Percentiles rank a stretch among this genome's conserved stretches.
Conservation (phyloP, 2,888 invertebrate species). For the Rosalia funebris region DNA sequence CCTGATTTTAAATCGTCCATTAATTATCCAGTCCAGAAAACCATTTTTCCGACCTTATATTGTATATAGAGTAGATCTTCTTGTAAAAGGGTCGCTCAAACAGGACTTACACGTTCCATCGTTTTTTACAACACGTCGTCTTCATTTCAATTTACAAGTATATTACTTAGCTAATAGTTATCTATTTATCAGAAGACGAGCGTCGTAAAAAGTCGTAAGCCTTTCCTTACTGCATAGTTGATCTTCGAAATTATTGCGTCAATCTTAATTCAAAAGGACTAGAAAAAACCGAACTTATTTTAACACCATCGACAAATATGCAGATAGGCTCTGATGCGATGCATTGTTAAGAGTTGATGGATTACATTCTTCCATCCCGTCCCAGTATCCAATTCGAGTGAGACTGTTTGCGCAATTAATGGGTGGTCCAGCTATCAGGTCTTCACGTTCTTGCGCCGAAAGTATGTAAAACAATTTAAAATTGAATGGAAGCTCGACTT, state of each 20-base stretch:
- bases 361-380: not conserved
- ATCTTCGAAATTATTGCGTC: not conserved
- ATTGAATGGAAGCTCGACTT: no score
- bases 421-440: no score
- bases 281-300: not conserved
- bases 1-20: constrained; percentile 11
- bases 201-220: not conserved
- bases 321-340: not conserved
- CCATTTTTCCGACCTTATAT: constrained; percentile 1
- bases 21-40: constrained; percentile 20
- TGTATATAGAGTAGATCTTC: no score
- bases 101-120: not conserved
- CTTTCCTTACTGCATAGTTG: not conserved
- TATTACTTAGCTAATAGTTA: not conserved
- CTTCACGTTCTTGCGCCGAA: no score
- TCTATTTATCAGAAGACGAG: not conserved
- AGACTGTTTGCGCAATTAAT: not conserved
- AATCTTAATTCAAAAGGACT: not conserved
- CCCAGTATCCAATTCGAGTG: not conserved
- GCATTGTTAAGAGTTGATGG: not conserved
- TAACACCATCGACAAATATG: not conserved
- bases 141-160: not conserved
- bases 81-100: no score
- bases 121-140: not conserved
- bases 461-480: constrained; percentile 21